Conservation (phyloP, 2,113 vertebrate species). For the Lepus timidus region DNA sequence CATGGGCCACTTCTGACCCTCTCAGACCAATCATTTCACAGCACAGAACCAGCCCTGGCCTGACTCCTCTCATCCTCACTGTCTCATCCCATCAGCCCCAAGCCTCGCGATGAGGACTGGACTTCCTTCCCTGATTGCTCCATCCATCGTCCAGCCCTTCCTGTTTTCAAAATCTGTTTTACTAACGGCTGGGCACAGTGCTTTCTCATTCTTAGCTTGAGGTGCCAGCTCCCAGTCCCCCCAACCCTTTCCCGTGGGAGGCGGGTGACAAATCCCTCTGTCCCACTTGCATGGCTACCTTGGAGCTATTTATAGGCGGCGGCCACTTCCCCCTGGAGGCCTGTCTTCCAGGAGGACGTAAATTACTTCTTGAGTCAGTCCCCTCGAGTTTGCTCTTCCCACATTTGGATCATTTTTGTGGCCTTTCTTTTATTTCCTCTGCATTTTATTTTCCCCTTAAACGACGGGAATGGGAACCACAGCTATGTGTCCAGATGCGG, state of each 20-base stretch:
- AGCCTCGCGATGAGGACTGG: background rate
- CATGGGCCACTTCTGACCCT: conserved; percentile 33
- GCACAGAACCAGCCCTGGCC: conserved; percentile 50
- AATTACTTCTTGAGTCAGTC: conserved; percentile 66
- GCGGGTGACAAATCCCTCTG: conserved; percentile 35
- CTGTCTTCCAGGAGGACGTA: conserved; percentile 46
- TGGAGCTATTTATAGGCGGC: conserved; percentile 67
- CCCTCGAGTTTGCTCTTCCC: background rate
- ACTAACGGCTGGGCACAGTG: conserved; percentile 24
- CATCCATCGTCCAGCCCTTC: conserved; percentile 28
- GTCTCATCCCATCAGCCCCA: conserved; percentile 61
- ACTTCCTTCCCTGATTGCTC: conserved; percentile 48
- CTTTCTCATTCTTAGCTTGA: conserved; percentile 36
- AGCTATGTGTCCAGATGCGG: conserved; percentile 42
- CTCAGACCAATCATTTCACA: conserved; percentile 74
- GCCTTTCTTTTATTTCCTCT: conserved; percentile 66
- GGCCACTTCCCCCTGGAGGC: conserved; percentile 18
- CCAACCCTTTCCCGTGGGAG: background rate
- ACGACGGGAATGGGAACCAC: background rate
- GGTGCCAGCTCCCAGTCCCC: background rate
- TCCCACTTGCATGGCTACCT: conserved; percentile 53
- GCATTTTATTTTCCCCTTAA: conserved; percentile 9
- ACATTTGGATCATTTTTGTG: conserved; percentile 50
- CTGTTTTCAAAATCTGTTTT: conserved; percentile 20
- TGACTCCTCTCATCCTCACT: conserved; percentile 68